Evolutionary conservation across 30 jellyfish, hydroid and myxozoan species (phyloP), one percentile per base, ranked within the genome.

Genomic region (Mastigias papua): DNA sequence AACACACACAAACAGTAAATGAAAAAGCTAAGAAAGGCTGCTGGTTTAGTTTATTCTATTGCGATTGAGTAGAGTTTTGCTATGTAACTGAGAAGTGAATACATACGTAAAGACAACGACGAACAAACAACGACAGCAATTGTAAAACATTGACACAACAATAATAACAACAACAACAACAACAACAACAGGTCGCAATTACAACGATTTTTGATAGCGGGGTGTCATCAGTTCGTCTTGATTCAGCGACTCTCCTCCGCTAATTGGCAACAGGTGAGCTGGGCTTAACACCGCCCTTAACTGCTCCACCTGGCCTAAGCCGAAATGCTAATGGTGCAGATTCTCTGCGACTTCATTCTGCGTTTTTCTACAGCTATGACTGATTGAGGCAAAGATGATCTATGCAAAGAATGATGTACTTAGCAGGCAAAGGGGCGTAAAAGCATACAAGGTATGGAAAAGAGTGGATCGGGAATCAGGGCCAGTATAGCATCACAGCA

Each of bases 171-270:
- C 2, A 19, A 54, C 20, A 2, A 54, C 67, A 54, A 21, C 2
- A 10, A 54, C 23, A 19, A 54, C 27, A 54, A 46, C 8, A 46
- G 16, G 27, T 11, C 67, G 6, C 67, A 54, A 54, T 54, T 2
- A 54, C 42, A 58, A 28, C 25, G 27, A 11, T 63, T 83, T 83
- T 83, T 83, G 92, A 35, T 83, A 74, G 86, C 92, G 61, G 86
- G 92, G 92, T 83, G 92, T 83, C 92, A 69, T 70, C 92, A 22
- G 57, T 37, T 25, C 3, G 27, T 1, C 34, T 19, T 62, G 5
- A 31, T 28, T 25, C 71, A 22, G 92, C 60, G 92, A 83, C 92
- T 83, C 54, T 83, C 92, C 92, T 83, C 86, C 33, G 86, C 92
- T 72, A 83, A 25, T 26, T 42, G 75, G 78, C 92, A 70, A 83